Base-by-base conservation (phyloP, 2,113 vertebrate species). In the Cyanoramphus novaezelandiae region DNA sequence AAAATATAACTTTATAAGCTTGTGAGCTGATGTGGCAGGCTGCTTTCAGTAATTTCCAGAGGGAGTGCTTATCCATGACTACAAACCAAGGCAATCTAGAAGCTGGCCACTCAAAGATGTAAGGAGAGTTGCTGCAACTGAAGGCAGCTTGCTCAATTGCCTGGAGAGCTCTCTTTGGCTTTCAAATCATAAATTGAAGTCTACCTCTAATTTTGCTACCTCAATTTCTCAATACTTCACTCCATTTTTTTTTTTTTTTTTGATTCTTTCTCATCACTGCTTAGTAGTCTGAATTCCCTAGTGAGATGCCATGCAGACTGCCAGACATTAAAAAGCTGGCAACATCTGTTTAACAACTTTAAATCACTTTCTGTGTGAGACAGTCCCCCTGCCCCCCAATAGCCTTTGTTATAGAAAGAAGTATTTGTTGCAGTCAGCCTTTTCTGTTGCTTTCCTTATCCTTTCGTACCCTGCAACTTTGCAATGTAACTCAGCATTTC, bases 31-130 rank as follows among this genome's bases (percentile, higher is more conserved):
- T 92, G 70, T 65, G 77, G 72, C 86, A 89, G 59, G 41, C 88
- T 95, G 78, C n/a, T 88, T 88, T 88, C 87, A 80, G 87, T 95
- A 86, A 95, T 97, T 96, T 96, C 95, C 95, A 93, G 92, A 82
- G 93, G 93, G 95, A 96, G 88, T 85, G 77, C 91, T 96, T 96
- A 94, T 69, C 69, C 25, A 0, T 89, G 88, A 94, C 96, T 89
- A 65, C 80, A 69, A 91, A 88, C 80, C 37, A 91, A 91, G 92
- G 88, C 83, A 93, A 96, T 95, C 92, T 89, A 92, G 93, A 76
- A 87, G 49, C 47, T 90, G 85, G 72, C 80, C 76, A 88, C 86
- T 92, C 7, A 0, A 75, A 96, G 86, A 83, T 80, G 23, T 82
- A 89, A 87, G 88, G 83, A 92, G 77, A 82, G 67, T 17, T 94